Conservation (phyloP, 1,140 invertebrate species). For the Bombus turneri region DNA sequence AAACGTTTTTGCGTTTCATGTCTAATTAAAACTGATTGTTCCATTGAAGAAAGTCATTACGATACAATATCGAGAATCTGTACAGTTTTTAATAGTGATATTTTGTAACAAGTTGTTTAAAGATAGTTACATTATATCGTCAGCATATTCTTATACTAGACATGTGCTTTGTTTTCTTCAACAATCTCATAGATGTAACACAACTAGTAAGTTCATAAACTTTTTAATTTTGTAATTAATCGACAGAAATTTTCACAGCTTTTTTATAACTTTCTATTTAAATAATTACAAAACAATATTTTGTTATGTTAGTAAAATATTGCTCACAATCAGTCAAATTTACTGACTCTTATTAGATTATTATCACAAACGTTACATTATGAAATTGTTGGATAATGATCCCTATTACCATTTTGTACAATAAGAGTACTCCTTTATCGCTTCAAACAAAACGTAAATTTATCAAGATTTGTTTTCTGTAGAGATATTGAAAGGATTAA, state of each 20-base stretch:
- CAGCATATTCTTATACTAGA: conserved; percentile 61
- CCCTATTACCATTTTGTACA: conserved; percentile 72
- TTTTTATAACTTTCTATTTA: conserved; percentile 29
- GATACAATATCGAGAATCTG: conserved; percentile 35
- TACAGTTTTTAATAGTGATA: conserved; percentile 45
- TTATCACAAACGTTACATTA: conserved; percentile 67
- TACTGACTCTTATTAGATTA: conserved; percentile 53
- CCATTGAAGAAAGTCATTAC: conserved; percentile 30
- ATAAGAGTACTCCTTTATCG: conserved; percentile 61
- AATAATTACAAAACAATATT: conserved; percentile 50
- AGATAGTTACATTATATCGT: conserved; percentile 63
- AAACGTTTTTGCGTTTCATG: conserved; percentile 4
- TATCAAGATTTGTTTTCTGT: conserved; percentile 5
- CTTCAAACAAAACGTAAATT: conserved; percentile 34
- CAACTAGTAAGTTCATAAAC: conserved; percentile 39
- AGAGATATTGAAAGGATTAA: conserved; percentile 15
- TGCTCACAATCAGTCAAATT: conserved; percentile 49
- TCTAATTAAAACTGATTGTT: conserved; percentile 14
- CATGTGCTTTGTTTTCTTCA: conserved; percentile 60
- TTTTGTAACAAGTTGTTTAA: conserved; percentile 50
- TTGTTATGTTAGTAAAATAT: conserved; percentile 54
- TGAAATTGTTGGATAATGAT: conserved; percentile 71
- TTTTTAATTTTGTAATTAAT: conserved; percentile 37
- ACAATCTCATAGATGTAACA: conserved; percentile 68
- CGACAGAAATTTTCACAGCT: conserved; percentile 30